Base-by-base conservation (phyloP, 1,140 invertebrate genomes). In the Mya arenaria region DNA sequence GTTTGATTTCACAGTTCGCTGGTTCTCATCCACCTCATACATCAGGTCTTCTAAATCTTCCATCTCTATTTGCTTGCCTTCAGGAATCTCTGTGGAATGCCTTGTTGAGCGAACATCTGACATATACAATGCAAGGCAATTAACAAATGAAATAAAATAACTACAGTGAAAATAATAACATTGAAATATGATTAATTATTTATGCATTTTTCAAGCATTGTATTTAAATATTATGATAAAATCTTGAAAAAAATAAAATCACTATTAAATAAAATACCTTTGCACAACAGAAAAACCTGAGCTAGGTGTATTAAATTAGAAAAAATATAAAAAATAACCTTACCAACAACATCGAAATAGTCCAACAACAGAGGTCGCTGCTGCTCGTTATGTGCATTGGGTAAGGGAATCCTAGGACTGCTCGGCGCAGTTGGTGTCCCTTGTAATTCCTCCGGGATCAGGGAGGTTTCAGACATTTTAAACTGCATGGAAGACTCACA, bases 21-120 rank as follows among this genome's bases (percentile, higher is more conserved):
- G 78, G 25, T 71, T 71, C 10, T 81, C 78, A n/a, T 81, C 78
- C 2, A 81, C 78, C 13, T 58, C 41, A n/a, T 10, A 30, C n/a
- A 63, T 4, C 6, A 56, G 23, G 1, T 66, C 5, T 0, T 65
- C 44, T 44, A 78, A 25, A 37, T 65, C 41, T 52, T 25, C 41
- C 0, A 44, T 6, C 2, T 30, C 23, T 5, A 13, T 23, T 28
- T n/a, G 28, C 13, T 37, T 23, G 10, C 56, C 28, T n/a, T 77
- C 41, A 3, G n/a, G 10, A 4, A 41, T 15, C 32, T 71, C 17
- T 8, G 25, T 71, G 13, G 8, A 55, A 15, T n/a, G 25, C 39
- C 32, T 15, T 28, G 10, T 8, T 15, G 17, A 30, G 13, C 23
- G 13, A 48, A 71, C 32, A 52, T 44, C 39, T 8, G 15, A 15